Conservation (phyloP, 2,888 invertebrate genomes). For the Nemapogon koenigi region DNA sequence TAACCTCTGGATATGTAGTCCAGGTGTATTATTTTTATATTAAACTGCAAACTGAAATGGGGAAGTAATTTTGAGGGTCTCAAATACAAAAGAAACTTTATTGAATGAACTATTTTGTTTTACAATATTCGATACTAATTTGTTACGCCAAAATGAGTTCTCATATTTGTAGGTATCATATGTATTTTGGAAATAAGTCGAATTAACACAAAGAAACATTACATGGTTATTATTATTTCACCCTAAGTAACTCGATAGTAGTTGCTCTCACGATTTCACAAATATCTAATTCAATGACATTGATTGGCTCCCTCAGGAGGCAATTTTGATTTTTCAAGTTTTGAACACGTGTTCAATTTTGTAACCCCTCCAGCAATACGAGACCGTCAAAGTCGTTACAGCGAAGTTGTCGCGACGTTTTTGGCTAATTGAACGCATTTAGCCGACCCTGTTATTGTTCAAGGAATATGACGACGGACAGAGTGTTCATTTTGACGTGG, state of each 20-base stretch:
- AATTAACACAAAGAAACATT: background rate
- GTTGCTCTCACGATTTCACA: slow-evolving; percentile 37
- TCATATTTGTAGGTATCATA: background rate
- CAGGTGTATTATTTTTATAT: too few species aligned
- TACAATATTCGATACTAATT: background rate
- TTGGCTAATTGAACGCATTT: slow-evolving; percentile 11
- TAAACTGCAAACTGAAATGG: too few species aligned
- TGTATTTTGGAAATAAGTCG: too few species aligned
- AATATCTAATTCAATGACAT: slow-evolving; percentile 60
- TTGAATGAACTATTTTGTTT: background rate
- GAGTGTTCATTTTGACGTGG: too few species aligned
- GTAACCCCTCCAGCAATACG: slow-evolving; percentile 45
- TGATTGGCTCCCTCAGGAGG: slow-evolving; percentile 62
- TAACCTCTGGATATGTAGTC: too few species aligned
- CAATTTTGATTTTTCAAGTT: slow-evolving; percentile 58
- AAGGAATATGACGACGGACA: too few species aligned
- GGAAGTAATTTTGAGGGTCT: too few species aligned
- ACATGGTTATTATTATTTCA: slow-evolving; percentile 17
- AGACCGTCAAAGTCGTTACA: slow-evolving; percentile 28
- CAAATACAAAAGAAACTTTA: too few species aligned
- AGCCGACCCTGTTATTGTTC: too few species aligned
- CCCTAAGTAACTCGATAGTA: slow-evolving; percentile 52
- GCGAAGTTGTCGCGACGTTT: slow-evolving; percentile 17
- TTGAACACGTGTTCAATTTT: slow-evolving; percentile 59
- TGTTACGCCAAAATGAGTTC: background rate